Evolutionary conservation across 2,797 vertebrate species (phyloP).

Genomic region (Darevskia nairensis): DNA sequence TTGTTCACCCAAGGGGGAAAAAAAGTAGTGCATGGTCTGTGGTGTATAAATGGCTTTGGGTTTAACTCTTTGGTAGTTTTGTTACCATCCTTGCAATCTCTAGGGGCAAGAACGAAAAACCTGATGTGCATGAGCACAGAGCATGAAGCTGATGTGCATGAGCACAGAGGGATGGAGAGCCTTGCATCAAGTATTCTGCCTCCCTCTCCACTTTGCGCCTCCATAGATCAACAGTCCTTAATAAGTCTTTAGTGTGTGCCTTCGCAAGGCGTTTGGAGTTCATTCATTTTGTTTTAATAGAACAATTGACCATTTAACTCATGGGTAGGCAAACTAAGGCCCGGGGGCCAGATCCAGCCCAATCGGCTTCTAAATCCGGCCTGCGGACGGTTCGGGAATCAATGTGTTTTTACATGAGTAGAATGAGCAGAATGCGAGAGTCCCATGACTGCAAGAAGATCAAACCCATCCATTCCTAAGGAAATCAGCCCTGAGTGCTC

Average conservation of each 20-base stretch:
- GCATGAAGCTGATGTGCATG: background rate
- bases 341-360: no score
- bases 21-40: constrained; percentile 6
- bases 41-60: constrained; percentile 18
- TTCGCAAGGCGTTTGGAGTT: background rate
- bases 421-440: no score
- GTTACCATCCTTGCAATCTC: background rate
- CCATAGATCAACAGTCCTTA: background rate
- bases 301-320: background rate
- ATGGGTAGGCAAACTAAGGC: no score
- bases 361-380: no score
- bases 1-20: constrained; percentile 31
- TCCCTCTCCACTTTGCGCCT: background rate
- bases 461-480: no score
- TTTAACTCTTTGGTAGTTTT: constrained; percentile 38
- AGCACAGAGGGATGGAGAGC: no score
- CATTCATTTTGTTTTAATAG: background rate
- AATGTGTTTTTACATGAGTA: no score
- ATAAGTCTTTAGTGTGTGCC: background rate
- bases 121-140: background rate
- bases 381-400: no score
- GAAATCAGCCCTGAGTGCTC: no score
- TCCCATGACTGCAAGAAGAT: no score
- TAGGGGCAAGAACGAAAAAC: background rate
- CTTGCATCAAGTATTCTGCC: background rate